These are phyloP conservation scores for Noctilio leporinus DNA, from an alignment of 2,113 vertebrate species.

Conservation along the genomic window DNA sequence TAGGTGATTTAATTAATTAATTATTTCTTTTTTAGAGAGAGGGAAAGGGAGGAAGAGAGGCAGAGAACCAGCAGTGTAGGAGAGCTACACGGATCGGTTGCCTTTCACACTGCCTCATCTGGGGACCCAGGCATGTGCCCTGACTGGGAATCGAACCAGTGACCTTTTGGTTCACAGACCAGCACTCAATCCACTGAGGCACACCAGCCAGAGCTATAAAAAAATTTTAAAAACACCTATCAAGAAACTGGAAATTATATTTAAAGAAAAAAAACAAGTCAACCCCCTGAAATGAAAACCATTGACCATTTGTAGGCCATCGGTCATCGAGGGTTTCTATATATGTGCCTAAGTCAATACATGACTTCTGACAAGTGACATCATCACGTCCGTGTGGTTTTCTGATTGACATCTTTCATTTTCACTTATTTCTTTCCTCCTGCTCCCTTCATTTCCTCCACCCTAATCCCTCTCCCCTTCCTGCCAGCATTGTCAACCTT, in stretches of 20 bases:
- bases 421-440: not conserved
- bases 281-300: not conserved
- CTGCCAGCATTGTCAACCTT: not conserved
- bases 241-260: not conserved
- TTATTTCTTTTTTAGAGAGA: no score
- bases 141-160: no score
- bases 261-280: not conserved
- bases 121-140: no score
- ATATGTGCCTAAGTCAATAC: not conserved
- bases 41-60: no score
- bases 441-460: no score
- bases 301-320: not conserved
- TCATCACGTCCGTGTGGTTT: not conserved
- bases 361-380: not conserved
- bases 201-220: no score
- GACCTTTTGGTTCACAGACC: no score
- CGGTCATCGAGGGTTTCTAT: not conserved
- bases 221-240: not conserved
- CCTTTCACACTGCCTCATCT: no score
- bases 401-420: not conserved
- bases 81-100: no score
- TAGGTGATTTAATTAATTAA: no score
- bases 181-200: no score
- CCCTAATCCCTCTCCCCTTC: not conserved
- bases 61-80: no score